Conservation (phyloP, 35 echinoderm and acorn worm genomes). For the Stichopus chloronotus region DNA sequence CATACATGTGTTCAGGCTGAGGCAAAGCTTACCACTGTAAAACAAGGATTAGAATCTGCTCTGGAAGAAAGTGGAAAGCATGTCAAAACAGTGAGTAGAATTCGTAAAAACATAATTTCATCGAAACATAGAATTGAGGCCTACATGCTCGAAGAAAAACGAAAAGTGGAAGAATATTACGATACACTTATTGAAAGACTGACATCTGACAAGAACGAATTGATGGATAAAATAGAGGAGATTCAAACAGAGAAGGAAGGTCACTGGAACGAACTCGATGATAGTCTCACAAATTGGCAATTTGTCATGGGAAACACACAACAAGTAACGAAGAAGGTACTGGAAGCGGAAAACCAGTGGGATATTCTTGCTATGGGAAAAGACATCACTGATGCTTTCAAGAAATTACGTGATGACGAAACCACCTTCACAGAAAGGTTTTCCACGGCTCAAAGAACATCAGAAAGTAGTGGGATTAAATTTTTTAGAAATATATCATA, state of each 20-base stretch:
- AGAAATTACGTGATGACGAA: neutral
- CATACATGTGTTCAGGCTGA: neutral
- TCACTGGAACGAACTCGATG: neutral
- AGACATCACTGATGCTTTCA: neutral
- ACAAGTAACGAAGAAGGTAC: neutral
- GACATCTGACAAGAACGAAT: too few species aligned
- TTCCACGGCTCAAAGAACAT: neutral
- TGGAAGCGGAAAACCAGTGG: neutral
- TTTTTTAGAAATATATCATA: neutral
- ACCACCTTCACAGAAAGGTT: neutral
- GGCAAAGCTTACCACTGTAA: neutral
- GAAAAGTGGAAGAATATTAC: neutral
- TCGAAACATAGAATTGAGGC: neutral
- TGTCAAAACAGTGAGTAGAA: neutral
- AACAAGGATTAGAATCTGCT: neutral
- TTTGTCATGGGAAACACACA: neutral
- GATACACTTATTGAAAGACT: neutral
- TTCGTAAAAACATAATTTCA: neutral
- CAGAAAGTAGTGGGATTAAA: neutral
- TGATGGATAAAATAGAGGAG: too few species aligned
- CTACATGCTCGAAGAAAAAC: neutral
- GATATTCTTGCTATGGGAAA: slow-evolving; percentile 13
- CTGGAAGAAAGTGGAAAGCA: neutral
- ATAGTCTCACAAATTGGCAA: neutral
- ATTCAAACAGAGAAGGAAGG: neutral